Evolutionary conservation across 2,113 vertebrate species (phyloP).

Genomic region (Myrmecobius fasciatus): DNA sequence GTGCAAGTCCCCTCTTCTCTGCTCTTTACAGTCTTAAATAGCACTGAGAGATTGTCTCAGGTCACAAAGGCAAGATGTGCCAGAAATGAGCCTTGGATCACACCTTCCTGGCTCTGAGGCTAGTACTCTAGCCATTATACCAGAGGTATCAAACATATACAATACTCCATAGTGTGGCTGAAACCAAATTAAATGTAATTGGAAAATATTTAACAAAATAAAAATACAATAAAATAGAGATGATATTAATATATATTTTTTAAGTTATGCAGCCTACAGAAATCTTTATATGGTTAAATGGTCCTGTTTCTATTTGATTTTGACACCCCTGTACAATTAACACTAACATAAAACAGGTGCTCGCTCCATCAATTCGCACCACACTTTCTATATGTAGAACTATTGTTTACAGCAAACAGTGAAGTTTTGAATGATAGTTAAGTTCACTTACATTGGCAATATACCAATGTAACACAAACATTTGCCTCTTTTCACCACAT

Average conservation of each 20-base stretch:
- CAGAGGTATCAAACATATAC: neutral
- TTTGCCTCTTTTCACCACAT: neutral
- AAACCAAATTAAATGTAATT: neutral
- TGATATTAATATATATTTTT: neutral
- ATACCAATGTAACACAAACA: neutral
- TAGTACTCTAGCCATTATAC: neutral
- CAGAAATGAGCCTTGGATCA: neutral
- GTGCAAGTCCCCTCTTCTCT: neutral
- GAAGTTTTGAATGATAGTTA: too few relatives aligned
- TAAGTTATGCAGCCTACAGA: neutral
- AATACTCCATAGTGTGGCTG: neutral
- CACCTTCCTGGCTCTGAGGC: neutral
- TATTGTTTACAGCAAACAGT: too few relatives aligned
- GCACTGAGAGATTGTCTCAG: neutral
- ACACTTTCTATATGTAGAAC: too few relatives aligned
- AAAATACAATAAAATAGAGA: neutral
- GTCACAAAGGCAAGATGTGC: neutral
- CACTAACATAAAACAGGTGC: too few relatives aligned
- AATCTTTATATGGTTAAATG: neutral
- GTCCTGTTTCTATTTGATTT: neutral
- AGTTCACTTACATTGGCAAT: too few relatives aligned
- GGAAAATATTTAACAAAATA: neutral
- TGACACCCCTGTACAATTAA: neutral
- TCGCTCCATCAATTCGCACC: too few relatives aligned
- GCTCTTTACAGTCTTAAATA: neutral